Evolutionary conservation across 1,140 invertebrate genomes (phyloP).

Genomic region (Piezodorus guildinii): DNA sequence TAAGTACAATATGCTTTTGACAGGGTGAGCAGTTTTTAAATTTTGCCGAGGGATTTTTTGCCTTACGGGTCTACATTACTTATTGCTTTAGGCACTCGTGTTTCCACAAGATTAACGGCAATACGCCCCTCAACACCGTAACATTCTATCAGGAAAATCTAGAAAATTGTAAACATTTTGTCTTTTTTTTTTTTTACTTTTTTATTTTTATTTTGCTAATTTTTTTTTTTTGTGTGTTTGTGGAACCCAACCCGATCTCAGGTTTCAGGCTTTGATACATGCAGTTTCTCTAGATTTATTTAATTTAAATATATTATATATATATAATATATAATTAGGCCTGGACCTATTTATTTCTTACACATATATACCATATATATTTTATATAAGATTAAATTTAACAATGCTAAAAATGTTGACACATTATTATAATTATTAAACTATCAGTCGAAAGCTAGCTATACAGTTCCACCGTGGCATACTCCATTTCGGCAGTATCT

Average conservation of each 20-base stretch:
- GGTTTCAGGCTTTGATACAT: slow-evolving; percentile 7
- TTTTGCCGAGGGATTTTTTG: slow-evolving; percentile 5
- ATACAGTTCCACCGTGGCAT: slow-evolving; percentile 22
- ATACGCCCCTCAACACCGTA: neutral
- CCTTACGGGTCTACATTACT: slow-evolving; percentile 6
- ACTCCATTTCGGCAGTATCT: slow-evolving; percentile 23
- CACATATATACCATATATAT: slow-evolving; percentile 23
- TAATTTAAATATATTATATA: slow-evolving; percentile 27
- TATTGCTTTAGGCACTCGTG: slow-evolving; percentile 25
- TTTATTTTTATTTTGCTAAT: neutral
- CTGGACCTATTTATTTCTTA: slow-evolving; percentile 29
- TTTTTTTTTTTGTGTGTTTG: neutral
- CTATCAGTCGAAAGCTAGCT: slow-evolving; percentile 31
- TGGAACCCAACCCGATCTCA: neutral
- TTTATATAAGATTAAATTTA: slow-evolving; percentile 28
- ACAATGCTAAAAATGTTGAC: slow-evolving; percentile 30
- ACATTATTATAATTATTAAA: slow-evolving; percentile 25
- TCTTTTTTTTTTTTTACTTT: too few relatives aligned
- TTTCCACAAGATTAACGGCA: slow-evolving; percentile 19
- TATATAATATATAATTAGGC: slow-evolving; percentile 29
- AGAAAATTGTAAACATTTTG: too few relatives aligned
- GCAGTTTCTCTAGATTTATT: slow-evolving; percentile 15
- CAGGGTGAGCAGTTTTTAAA: slow-evolving; percentile 14
- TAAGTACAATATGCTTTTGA: neutral
- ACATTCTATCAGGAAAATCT: neutral